Evolutionary conservation across 1,140 invertebrate species (phyloP).

Genomic region (Colletes latitarsis): DNA sequence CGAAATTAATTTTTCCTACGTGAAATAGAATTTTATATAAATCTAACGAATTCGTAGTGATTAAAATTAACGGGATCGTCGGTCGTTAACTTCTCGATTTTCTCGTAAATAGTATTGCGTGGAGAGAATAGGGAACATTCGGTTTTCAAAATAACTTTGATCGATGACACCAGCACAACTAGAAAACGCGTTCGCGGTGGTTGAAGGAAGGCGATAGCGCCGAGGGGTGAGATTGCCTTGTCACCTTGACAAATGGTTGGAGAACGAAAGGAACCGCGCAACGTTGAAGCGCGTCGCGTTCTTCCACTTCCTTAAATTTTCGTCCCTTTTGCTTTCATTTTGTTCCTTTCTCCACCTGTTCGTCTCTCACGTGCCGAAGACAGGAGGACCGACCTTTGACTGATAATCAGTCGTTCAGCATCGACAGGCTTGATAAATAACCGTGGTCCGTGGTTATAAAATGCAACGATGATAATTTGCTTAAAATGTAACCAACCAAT

Average conservation of each 20-base stretch:
- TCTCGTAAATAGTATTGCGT: too few relatives aligned
- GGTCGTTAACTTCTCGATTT: too few relatives aligned
- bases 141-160: conserved; percentile 58
- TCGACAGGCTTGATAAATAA: conserved; percentile 73
- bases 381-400: conserved; percentile 50
- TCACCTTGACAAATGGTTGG: conserved; percentile 79
- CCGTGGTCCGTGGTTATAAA: conserved; percentile 27
- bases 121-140: conserved; percentile 29
- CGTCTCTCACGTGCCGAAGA: conserved; percentile 71
- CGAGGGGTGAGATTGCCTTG: conserved; percentile 74
- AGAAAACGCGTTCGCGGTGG: conserved; percentile 58
- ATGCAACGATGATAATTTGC: neutral
- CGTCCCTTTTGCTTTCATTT: conserved; percentile 12
- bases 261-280: conserved; percentile 70
- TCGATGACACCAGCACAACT: conserved; percentile 60
- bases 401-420: conserved; percentile 75
- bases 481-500: neutral
- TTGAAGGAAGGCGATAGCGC: conserved; percentile 41
- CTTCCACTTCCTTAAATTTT: conserved; percentile 47
- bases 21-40: neutral
- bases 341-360: conserved; percentile 69
- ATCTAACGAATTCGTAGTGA: neutral
- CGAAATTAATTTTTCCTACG: conserved; percentile 9
- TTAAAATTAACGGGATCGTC: neutral
- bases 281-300: conserved; percentile 42